phyloP scores from a whole-genome alignment of 2,888 invertebrate species.

The Deilephila porcellus region DNA sequence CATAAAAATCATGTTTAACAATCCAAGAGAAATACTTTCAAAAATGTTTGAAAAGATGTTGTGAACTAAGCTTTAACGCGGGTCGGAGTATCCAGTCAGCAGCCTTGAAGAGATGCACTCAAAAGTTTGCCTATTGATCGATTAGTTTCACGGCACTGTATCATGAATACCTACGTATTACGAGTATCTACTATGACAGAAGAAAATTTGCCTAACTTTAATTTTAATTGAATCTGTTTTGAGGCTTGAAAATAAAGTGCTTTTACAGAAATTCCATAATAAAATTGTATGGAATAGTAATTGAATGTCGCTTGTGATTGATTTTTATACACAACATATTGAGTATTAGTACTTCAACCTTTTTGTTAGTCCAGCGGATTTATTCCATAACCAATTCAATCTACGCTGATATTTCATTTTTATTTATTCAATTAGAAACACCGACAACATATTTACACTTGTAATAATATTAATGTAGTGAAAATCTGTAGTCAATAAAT shows the following conservation, averaged over 20 bases:
- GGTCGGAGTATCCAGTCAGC: slow-evolving; percentile 31
- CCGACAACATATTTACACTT: neutral
- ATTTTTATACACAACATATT: too few species aligned
- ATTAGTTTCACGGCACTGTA: slow-evolving; percentile 33
- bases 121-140: slow-evolving; percentile 40
- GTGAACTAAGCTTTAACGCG: slow-evolving; percentile 33
- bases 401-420: neutral
- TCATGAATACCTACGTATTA: neutral
- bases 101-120: slow-evolving; percentile 40
- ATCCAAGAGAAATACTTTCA: too few species aligned
- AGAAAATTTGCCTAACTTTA: neutral
- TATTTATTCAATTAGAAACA: neutral
- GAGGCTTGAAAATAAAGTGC: too few species aligned
- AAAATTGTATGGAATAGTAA: too few species aligned
- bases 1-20: too few species aligned
- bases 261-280: too few species aligned
- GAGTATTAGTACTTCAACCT: too few species aligned
- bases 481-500: neutral
- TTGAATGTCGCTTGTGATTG: too few species aligned
- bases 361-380: neutral
- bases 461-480: neutral
- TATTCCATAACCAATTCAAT: neutral
- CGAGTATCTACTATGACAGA: too few species aligned
- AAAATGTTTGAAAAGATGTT: neutral
- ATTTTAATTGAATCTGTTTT: too few species aligned